Base-by-base conservation (phyloP, 2,113 vertebrate genomes). In the Dipodomys ordii region DNA sequence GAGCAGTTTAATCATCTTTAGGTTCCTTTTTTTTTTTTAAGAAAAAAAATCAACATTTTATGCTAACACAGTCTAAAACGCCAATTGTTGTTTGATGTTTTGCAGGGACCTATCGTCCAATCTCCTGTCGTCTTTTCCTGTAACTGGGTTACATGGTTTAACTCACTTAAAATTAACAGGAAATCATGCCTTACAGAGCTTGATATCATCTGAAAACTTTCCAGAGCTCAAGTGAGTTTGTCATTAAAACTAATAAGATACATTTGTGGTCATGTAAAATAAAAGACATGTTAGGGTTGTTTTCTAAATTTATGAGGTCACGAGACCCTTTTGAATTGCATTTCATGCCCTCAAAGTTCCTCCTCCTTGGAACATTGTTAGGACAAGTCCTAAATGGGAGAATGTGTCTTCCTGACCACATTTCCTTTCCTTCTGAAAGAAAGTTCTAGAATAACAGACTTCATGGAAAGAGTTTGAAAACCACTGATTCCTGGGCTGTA, bases 101-200 rank as follows among this genome's bases (percentile, higher is more conserved):
- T 94, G 62, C 98, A 99, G 99, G 83, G 99, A 99, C 97, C 98
- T 99, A 93, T 99, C 99, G 15, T 99, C 98, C 98, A 99, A 99
- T 98, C 98, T 97, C 97, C 98, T 99, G 97, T 99, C 98, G 0
- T 98, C 99, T 89, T 98, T 99, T 97, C 99, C 99, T 97, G 98
- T 99, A 97, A 98, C 96, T 95, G 99, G 99, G 81, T 98, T 99
- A 95, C 98, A 98, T 97, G 98, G 98, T 97, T 98, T 99, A 96
- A 99, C 99, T 98, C 99, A 99, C 97, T 98, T 99, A 97, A 99
- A 99, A 98, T 98, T 99, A 98, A 98, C 99, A 96, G 99, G 99
- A 98, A 99, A 99, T 97, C 95, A 96, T 94, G 98, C 98, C 92
- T 98, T 99, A 88, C 99, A 98, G 97, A 99, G 98, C 97, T 96